phyloP scores from a whole-genome alignment of 2,113 vertebrate genomes.

The Ceyx margarethae region DNA sequence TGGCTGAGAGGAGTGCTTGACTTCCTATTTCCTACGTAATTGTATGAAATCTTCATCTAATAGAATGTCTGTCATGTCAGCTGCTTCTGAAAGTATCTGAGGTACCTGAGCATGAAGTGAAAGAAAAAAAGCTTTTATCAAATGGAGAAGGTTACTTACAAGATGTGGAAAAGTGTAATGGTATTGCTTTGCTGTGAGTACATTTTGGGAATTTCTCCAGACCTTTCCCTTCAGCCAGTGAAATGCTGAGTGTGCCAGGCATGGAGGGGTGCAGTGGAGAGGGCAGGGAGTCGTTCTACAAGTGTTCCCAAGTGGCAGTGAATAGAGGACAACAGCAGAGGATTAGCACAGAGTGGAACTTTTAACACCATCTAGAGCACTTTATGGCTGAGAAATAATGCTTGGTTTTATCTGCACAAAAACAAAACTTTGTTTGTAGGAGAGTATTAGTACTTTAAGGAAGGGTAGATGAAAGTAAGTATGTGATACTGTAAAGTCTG shows the following conservation, averaged over 20 bases:
- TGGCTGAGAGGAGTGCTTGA: background rate
- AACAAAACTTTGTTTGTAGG: background rate
- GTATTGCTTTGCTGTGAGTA: background rate
- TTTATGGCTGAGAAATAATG: background rate
- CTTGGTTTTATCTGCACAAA: background rate
- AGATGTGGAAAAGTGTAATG: background rate
- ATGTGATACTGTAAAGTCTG: background rate
- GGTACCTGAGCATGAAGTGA: background rate
- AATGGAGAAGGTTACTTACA: fast-evolving
- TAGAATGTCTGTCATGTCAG: background rate
- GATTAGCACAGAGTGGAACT: background rate
- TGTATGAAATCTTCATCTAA: background rate
- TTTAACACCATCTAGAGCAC: background rate
- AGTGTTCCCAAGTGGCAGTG: background rate
- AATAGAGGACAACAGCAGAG: background rate
- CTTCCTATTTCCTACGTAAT: background rate
- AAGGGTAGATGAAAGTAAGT: background rate
- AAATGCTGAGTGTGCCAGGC: background rate
- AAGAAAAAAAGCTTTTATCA: background rate
- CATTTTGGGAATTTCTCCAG: background rate
- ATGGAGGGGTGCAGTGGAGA: background rate
- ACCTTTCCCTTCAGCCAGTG: background rate
- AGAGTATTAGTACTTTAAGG: background rate
- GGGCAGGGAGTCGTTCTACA: background rate
- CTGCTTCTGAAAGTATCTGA: background rate